Percentiles rank a stretch among this genome's conserved stretches.
phyloP scores from a whole-genome alignment of 2,888 invertebrate genomes.

The Melolontha melolontha region DNA sequence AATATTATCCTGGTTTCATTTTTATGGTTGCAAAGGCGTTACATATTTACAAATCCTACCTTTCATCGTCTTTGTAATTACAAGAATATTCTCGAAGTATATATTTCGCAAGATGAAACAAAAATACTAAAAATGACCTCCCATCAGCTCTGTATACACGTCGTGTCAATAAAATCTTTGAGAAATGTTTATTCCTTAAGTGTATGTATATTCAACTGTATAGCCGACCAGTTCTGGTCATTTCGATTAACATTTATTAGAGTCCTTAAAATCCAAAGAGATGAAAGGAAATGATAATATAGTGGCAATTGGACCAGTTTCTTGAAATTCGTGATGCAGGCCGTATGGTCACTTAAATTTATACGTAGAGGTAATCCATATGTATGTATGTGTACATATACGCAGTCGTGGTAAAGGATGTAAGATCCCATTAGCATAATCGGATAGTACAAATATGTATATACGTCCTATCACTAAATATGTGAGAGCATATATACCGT shows the following conservation, averaged over 20 bases:
- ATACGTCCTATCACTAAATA: not conserved
- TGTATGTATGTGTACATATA: too few relatives aligned
- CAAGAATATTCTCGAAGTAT: too few relatives aligned
- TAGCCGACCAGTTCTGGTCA: slow-evolving; percentile 12
- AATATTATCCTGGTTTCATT: too few relatives aligned
- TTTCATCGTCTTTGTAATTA: too few relatives aligned
- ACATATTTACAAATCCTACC: too few relatives aligned
- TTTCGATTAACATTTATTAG: slow-evolving; percentile 28
- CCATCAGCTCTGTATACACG: not conserved
- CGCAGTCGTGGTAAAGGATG: not conserved
- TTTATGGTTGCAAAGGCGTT: too few relatives aligned
- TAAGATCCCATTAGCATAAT: slow-evolving; percentile 15
- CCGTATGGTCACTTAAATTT: slow-evolving; percentile 8
- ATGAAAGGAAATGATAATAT: slow-evolving; percentile 27
- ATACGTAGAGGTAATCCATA: not conserved
- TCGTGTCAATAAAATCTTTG: slow-evolving; percentile 16
- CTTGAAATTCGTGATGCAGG: slow-evolving; percentile 18
- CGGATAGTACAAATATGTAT: slow-evolving; percentile 1
- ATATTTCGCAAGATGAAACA: too few relatives aligned
- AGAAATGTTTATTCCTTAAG: slow-evolving; percentile 13
- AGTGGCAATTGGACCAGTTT: slow-evolving; percentile 31
- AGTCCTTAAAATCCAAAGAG: slow-evolving; percentile 19
- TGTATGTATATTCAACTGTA: not conserved
- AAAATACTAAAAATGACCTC: not conserved
- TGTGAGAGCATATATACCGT: too few relatives aligned